A percentile compares a stretch with the other conserved stretches of the same genome.
Evolutionary conservation across 2,888 invertebrate genomes (phyloP).

Genomic region (Laothoe populi): DNA sequence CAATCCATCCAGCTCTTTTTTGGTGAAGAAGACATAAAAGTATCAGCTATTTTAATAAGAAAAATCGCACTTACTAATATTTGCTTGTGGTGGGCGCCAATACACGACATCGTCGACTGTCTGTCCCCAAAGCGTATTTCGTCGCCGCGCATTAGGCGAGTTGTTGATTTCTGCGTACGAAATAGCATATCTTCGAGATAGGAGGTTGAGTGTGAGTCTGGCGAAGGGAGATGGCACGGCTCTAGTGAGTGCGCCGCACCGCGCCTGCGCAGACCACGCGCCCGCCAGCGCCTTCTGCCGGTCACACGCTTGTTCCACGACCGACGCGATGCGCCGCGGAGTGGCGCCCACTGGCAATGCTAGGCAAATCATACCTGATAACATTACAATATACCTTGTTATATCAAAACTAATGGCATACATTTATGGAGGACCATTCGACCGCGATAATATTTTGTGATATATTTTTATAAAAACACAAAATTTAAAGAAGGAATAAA

Average conservation of each 20-base stretch:
- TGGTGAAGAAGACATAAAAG: too few relatives aligned
- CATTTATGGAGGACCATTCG: too few relatives aligned
- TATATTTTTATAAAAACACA: too few relatives aligned
- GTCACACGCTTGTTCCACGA: slow-evolving; percentile 63
- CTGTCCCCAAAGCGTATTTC: slow-evolving; percentile 87
- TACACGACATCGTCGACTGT: slow-evolving; percentile 86
- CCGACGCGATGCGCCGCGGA: slow-evolving; percentile 67
- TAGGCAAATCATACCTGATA: slow-evolving; percentile 88
- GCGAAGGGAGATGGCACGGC: slow-evolving; percentile 85
- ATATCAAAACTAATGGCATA: too few relatives aligned
- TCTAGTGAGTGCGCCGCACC: slow-evolving; percentile 85
- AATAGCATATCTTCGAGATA: slow-evolving; percentile 88
- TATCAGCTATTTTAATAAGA: not conserved
- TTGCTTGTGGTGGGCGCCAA: slow-evolving; percentile 91
- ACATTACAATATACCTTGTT: too few relatives aligned
- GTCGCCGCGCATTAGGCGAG: slow-evolving; percentile 62
- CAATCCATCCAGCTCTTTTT: too few relatives aligned
- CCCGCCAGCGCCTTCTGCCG: slow-evolving; percentile 80
- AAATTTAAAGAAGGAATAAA: too few relatives aligned
- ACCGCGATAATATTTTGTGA: too few relatives aligned
- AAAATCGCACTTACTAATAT: slow-evolving; percentile 86
- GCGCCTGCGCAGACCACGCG: slow-evolving; percentile 79
- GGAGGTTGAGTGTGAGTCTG: slow-evolving; percentile 83
- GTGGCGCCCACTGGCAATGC: slow-evolving; percentile 84
- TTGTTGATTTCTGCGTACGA: slow-evolving; percentile 86